These are phyloP conservation scores for Julus scanicus DNA, from an alignment of 2,888 invertebrate species.

Conservation along the genomic window DNA sequence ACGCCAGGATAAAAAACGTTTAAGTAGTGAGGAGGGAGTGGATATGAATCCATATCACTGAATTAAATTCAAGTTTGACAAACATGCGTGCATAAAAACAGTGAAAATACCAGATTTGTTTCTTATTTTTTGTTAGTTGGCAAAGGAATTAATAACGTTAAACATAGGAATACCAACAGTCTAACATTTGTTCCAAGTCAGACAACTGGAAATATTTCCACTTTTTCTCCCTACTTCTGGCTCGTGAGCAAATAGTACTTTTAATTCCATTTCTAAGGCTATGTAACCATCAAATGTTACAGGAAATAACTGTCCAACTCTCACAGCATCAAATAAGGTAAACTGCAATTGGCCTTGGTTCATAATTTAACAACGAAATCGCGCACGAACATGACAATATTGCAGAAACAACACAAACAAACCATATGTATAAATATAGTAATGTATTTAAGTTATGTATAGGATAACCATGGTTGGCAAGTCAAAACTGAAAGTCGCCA, in stretches of 20 bases:
- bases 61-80: too few species aligned
- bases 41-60: too few species aligned
- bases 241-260: not conserved
- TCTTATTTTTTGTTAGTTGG: too few species aligned
- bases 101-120: too few species aligned
- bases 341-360: not conserved
- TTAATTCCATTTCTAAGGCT: not conserved
- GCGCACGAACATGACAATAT: constrained; percentile 13
- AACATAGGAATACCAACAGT: too few species aligned
- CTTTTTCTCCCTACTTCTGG: not conserved
- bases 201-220: too few species aligned
- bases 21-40: too few species aligned
- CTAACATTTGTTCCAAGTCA: too few species aligned
- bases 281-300: not conserved
- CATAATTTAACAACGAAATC: not conserved
- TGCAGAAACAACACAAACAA: not conserved
- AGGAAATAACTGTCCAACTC: not conserved
- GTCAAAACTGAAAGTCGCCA: too few species aligned
- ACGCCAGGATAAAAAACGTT: too few species aligned
- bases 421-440: not conserved
- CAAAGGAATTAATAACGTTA: too few species aligned
- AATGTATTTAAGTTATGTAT: not conserved
- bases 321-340: not conserved
- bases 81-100: too few species aligned
- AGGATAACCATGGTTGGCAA: not conserved